phyloP scores from a whole-genome alignment of 2,888 invertebrate species.

The Phalangium opilio region DNA sequence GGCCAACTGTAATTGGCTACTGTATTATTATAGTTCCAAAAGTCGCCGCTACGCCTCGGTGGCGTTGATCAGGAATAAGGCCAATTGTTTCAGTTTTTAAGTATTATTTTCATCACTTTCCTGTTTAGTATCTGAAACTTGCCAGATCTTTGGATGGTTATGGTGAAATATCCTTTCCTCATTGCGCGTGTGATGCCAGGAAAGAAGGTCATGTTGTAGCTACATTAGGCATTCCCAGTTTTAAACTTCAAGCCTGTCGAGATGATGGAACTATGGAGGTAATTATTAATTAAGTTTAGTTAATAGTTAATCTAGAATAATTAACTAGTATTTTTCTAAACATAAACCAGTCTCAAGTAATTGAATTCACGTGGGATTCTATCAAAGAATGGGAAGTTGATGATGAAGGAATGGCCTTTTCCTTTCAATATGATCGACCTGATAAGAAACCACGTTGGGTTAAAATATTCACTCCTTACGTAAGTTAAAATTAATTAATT shows the following conservation, averaged over 20 bases:
- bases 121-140: constrained; percentile 53
- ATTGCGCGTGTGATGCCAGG: constrained; percentile 76
- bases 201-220: constrained; percentile 73
- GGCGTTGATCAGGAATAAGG: too few relatives aligned
- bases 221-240: constrained; percentile 46
- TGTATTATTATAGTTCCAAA: too few relatives aligned
- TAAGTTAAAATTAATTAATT: constrained; percentile 37
- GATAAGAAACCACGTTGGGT: constrained; percentile 69
- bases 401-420: constrained; percentile 80
- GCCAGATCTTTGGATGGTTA: constrained; percentile 80
- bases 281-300: constrained; percentile 7
- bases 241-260: constrained; percentile 67
- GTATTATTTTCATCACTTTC: constrained; percentile 2
- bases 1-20: too few relatives aligned
- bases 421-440: constrained; percentile 65
- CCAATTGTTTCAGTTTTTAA: too few relatives aligned
- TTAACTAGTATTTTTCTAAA: constrained; percentile 3
- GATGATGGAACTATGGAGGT: constrained; percentile 61
- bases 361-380: constrained; percentile 66
- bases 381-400: constrained; percentile 75
- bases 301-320: neutral
- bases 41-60: too few relatives aligned
- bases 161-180: constrained; percentile 85
- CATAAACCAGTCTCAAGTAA: constrained; percentile 45
- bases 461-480: constrained; percentile 75